Percentiles rank a stretch among this genome's conserved stretches.
Evolutionary conservation across 2,888 invertebrate genomes (phyloP).

Genomic region (Spisula subtruncata): DNA sequence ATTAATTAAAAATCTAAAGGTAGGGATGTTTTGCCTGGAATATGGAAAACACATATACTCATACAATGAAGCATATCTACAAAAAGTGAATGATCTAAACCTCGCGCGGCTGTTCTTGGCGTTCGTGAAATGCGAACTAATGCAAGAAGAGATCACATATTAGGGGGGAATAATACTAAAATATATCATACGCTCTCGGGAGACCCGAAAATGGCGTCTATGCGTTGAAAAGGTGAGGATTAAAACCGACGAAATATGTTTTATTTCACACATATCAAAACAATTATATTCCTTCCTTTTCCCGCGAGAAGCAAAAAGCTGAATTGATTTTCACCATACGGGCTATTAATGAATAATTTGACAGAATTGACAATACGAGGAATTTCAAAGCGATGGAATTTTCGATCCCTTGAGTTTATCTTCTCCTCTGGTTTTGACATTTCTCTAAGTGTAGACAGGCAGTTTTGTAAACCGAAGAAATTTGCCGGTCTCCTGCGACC

Average conservation of each 20-base stretch:
- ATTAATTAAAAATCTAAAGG: no score
- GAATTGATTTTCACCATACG: constrained; percentile 68
- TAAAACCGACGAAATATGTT: constrained; percentile 8
- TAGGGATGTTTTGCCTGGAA: not conserved
- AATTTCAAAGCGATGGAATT: constrained; percentile 41
- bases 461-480: constrained; percentile 35
- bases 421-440: constrained; percentile 40
- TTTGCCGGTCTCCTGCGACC: constrained; percentile 11
- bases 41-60: not conserved
- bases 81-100: not conserved
- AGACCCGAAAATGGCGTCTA: constrained; percentile 17
- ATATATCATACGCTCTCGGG: constrained; percentile 8
- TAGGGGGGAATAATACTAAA: not conserved
- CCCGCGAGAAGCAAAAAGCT: constrained; percentile 30
- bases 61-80: not conserved
- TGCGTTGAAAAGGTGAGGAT: constrained; percentile 19
- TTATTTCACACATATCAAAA: constrained; percentile 26
- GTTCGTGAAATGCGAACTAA: constrained; percentile 2
- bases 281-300: constrained; percentile 15
- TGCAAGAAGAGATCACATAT: constrained; percentile 12
- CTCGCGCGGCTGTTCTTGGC: not conserved
- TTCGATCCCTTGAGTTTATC: constrained; percentile 38
- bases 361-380: constrained; percentile 67
- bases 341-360: constrained; percentile 71
- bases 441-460: constrained; percentile 42